Conservation (phyloP, 2,797 vertebrate species). For the Hydrocynus forskahlii region DNA sequence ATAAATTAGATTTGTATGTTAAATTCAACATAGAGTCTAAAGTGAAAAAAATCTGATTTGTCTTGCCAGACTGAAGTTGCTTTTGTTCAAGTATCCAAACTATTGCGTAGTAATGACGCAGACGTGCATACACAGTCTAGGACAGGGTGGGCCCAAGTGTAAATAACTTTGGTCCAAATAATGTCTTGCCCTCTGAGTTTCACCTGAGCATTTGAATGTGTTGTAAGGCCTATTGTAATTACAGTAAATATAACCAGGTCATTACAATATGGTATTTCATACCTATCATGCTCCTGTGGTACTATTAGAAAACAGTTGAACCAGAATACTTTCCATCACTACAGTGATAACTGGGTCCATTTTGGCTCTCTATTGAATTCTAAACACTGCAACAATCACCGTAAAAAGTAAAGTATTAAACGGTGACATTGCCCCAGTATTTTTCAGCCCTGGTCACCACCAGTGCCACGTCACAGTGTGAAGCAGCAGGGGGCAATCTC, state of each 20-base stretch:
- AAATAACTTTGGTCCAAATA: too few relatives aligned
- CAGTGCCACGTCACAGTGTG: constrained; percentile 11
- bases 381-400: background rate
- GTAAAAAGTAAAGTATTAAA: background rate
- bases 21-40: too few relatives aligned
- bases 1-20: too few relatives aligned
- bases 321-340: too few relatives aligned
- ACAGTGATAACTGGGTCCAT: background rate
- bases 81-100: too few relatives aligned
- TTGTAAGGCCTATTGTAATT: background rate
- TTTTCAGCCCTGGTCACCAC: background rate
- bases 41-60: too few relatives aligned
- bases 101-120: too few relatives aligned
- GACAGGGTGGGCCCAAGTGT: too few relatives aligned
- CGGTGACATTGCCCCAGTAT: background rate
- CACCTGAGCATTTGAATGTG: too few relatives aligned
- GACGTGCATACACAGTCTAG: too few relatives aligned
- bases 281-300: background rate
- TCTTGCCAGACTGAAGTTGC: too few relatives aligned
- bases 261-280: background rate
- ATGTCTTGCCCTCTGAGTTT: too few relatives aligned
- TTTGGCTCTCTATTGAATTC: background rate
- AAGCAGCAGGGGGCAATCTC: constrained; percentile 45
- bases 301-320: background rate
- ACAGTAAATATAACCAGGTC: background rate